Evolutionary conservation across 2,888 invertebrate species (phyloP).

Genomic region (Cheilosia impressa): DNA sequence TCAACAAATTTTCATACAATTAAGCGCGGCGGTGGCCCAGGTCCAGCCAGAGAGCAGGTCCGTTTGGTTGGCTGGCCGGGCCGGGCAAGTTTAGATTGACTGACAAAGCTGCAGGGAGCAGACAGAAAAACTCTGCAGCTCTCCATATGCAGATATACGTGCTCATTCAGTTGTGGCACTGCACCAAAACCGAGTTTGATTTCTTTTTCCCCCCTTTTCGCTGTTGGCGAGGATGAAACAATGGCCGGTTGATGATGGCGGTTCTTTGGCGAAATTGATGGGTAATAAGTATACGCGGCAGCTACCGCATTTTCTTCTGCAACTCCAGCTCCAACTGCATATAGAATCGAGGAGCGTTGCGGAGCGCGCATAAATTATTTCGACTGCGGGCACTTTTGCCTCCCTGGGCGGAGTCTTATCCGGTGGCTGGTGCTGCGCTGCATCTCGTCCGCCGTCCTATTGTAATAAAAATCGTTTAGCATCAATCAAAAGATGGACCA

Average conservation of each 20-base stretch:
- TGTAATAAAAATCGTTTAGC: conserved; percentile 75
- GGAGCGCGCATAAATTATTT: conserved; percentile 69
- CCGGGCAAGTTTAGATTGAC: conserved; percentile 69
- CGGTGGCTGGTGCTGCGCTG: conserved; percentile 40
- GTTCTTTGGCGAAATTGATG: conserved; percentile 72
- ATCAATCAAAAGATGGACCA: conserved; percentile 73
- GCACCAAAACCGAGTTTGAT: conserved; percentile 22
- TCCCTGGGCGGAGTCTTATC: conserved; percentile 73
- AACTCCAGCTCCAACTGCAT: neutral
- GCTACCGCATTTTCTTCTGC: conserved; percentile 64
- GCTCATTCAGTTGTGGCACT: conserved; percentile 58
- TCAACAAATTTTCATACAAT: conserved; percentile 79
- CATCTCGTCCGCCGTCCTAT: conserved; percentile 43
- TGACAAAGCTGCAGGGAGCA: conserved; percentile 69
- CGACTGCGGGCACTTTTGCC: conserved; percentile 39
- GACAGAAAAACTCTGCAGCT: conserved; percentile 63
- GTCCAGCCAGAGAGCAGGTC: conserved; percentile 23
- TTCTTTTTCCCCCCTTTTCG: conserved; percentile 21
- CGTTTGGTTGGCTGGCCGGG: conserved; percentile 60
- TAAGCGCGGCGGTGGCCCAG: conserved; percentile 76
- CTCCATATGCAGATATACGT: conserved; percentile 67
- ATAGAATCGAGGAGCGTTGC: conserved; percentile 29
- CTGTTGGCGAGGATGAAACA: conserved; percentile 64
- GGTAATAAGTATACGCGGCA: conserved; percentile 68
- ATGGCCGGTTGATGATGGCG: conserved; percentile 71